Conservation (phyloP, 2,797 vertebrate genomes). For the Scarus forsteni region DNA sequence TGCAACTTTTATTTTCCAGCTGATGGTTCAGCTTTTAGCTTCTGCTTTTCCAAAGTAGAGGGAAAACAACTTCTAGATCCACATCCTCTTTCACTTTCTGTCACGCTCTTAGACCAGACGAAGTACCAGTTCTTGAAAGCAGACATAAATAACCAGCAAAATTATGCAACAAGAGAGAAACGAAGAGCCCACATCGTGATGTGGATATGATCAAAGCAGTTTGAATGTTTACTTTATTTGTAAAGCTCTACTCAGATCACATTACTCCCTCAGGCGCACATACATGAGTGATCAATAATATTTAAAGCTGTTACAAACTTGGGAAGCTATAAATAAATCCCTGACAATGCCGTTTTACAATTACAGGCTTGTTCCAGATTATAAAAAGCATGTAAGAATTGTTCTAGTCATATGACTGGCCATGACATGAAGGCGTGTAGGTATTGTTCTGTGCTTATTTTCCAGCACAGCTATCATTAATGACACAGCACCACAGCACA, state of each 20-base stretch:
- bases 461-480: background rate
- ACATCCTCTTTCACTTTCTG: conserved; percentile 76
- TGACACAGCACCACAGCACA: background rate
- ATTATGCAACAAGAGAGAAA: conserved; percentile 4
- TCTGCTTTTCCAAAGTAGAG: conserved; percentile 62
- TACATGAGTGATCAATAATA: too few species aligned
- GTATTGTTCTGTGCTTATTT: conserved; percentile 1
- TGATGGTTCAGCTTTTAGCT: conserved; percentile 55
- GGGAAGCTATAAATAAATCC: background rate
- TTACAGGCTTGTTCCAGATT: too few species aligned
- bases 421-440: background rate
- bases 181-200: background rate
- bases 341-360: background rate
- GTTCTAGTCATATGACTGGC: background rate
- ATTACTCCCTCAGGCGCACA: too few species aligned
- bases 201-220: background rate
- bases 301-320: background rate
- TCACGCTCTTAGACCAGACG: conserved; percentile 47
- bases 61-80: conserved; percentile 41
- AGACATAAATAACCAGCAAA: background rate
- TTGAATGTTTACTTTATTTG: background rate
- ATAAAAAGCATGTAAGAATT: background rate
- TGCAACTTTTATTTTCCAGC: conserved; percentile 48
- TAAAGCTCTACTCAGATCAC: background rate
- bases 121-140: conserved; percentile 6